phyloP scores from a whole-genome alignment of 2,888 invertebrate genomes.

The Leucophora obtusa region DNA sequence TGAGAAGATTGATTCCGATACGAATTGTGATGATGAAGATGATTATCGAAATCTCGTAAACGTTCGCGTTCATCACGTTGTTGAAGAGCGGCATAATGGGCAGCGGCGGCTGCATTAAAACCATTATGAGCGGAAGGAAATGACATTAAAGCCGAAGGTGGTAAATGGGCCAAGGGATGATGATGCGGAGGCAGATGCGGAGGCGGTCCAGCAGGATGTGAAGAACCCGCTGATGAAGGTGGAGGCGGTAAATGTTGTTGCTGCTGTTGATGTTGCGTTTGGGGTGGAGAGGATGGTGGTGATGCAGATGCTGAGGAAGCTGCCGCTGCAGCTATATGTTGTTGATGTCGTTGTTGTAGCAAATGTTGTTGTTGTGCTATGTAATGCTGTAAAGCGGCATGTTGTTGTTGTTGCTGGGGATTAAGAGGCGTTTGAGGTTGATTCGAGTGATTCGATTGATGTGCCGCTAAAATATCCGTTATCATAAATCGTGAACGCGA shows the following conservation, averaged over 20 bases:
- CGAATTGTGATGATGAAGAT: conserved; percentile 23
- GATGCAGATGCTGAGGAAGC: conserved; percentile 67
- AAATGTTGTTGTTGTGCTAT: conserved; percentile 74
- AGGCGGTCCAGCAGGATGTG: conserved; percentile 12
- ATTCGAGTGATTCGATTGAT: conserved; percentile 66
- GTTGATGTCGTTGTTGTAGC: conserved; percentile 67
- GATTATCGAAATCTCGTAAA: conserved; percentile 58
- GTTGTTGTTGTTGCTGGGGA: conserved; percentile 69
- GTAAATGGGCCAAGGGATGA: conserved; percentile 71
- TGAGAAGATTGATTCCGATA: conserved; percentile 63
- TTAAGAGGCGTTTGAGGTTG: conserved; percentile 70
- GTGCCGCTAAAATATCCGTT: conserved; percentile 88
- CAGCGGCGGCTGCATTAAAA: conserved; percentile 62
- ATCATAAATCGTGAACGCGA: conserved; percentile 92
- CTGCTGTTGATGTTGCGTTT: conserved; percentile 43
- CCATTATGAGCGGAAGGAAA: conserved; percentile 63
- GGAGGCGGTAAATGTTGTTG: conserved; percentile 60
- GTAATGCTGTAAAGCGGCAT: conserved; percentile 70
- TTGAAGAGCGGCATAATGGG: conserved; percentile 67
- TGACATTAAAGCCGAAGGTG: conserved; percentile 65
- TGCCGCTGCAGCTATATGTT: conserved; percentile 69
- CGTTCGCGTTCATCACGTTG: conserved; percentile 67
- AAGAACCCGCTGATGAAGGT: conserved; percentile 64
- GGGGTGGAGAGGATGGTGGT: conserved; percentile 68
- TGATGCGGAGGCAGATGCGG: conserved; percentile 68